Evolutionary conservation across 92 coral and sea anemone species (phyloP), one percentile per base, ranked within the genome.

Genomic region (Epizoanthus fatuus): DNA sequence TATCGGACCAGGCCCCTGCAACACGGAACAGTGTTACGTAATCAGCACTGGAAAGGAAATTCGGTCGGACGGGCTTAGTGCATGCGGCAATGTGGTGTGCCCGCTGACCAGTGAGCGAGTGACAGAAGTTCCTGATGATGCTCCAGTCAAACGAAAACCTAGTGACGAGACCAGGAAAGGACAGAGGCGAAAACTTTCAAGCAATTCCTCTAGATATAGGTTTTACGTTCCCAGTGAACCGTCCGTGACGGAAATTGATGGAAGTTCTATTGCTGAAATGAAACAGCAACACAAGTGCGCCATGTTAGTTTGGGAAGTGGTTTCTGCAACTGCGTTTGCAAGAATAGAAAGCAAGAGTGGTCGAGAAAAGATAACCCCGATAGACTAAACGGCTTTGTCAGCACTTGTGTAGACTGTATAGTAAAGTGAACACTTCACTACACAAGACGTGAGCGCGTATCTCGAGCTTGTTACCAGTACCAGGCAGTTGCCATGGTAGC

Each of bases 1-100:
- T 39, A 32, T 87, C 44, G 97, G 96, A 40, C 98, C 97, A 52
- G 99, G 98, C 42, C 98, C 98, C 35, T 95, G 97, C 69, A 91
- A 86, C 57, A 93, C 97, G 5, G 99, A 97, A 59, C 96, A 93
- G 76, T 87, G 91, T 62, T 95, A 89, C 80, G 97, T 95, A 7
- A 89, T 95, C 86, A 94, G 95, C 54, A 93, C 99, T 13, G 99
- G 99, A 37, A 93, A 93, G 73, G 93, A 84, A 19, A 80, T 97
- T 29, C 91, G 91, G 4, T 52, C 81, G 2, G 94, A 94, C 5
- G 98, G 98, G 2, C 84, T 94, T 3, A 91, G 96, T 4, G 89
- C 94, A 37, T 74, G 92, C 55, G 88, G 93, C 63, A 40, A 45
- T 39, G 84, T 85, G 69, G 96, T 94, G 80, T 94, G 98, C 69